Evolutionary conservation across 2,888 invertebrate genomes (phyloP).

Genomic region (Argynnis bischoffii): DNA sequence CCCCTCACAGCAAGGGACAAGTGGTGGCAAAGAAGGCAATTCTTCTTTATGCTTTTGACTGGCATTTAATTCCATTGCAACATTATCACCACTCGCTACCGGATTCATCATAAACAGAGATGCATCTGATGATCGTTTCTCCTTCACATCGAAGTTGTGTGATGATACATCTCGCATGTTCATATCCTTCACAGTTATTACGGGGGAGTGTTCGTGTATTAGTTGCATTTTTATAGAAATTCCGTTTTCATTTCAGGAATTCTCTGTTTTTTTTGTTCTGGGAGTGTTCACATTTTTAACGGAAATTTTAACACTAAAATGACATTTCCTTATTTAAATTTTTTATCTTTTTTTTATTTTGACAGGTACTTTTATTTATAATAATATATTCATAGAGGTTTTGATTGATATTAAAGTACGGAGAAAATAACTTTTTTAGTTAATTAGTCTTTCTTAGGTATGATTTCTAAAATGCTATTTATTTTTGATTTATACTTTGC

Average conservation of each 20-base stretch:
- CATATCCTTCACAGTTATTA: constrained; percentile 52
- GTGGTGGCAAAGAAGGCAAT: constrained; percentile 59
- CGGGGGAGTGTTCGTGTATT: constrained; percentile 59
- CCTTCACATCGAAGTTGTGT: constrained; percentile 64
- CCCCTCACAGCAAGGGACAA: constrained; percentile 75
- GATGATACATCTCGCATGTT: constrained; percentile 50
- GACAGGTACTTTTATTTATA: too few relatives aligned
- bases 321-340: constrained; percentile 62
- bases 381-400: too few relatives aligned
- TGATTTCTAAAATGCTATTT: too few relatives aligned
- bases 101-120: constrained; percentile 70
- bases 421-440: too few relatives aligned
- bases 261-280: constrained; percentile 41
- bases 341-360: constrained; percentile 10
- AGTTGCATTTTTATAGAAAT: constrained; percentile 59
- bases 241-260: constrained; percentile 18
- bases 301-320: constrained; percentile 59
- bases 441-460: too few relatives aligned
- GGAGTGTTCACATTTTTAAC: constrained; percentile 58
- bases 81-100: constrained; percentile 75
- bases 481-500: too few relatives aligned
- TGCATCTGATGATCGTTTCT: constrained; percentile 63
- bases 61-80: constrained; percentile 62
- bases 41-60: constrained; percentile 69
- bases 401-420: too few relatives aligned